Evolutionary conservation across 2,797 vertebrate species (phyloP), one percentile per base, ranked within the genome.

Genomic region (Xenentodon cancila): DNA sequence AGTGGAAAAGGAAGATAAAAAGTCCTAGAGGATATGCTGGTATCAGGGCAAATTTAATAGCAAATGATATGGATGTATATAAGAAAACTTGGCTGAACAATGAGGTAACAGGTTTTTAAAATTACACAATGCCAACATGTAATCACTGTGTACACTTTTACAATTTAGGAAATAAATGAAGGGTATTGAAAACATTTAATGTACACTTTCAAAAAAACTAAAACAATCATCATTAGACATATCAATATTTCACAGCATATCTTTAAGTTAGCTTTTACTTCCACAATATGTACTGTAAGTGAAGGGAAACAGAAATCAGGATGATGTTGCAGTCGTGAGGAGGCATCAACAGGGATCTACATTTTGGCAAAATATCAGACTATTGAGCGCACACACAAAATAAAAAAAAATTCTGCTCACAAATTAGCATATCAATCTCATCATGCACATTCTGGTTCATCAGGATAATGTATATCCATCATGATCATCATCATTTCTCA

Each of bases 391-490:
- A 18, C 63, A 59, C 49, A 21, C 7, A n/a, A 61, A 52, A 55
- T 32, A 56, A 65, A 47, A 57, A 49, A 58, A 74, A 18, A 54
- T 59, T 75, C 42, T 32, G 40, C 20, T 53, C 22, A 53, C 61
- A 53, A n/a, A 88, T 81, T 70, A 59, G 30, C 53, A 59, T 71
- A 82, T 84, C 75, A 73, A 46, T 77, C 71, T 69, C 45, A 66
- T 75, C 79, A 71, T 16, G 57, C 50, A 57, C 64, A 50, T 44
- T 66, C 68, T 58, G 46, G 53, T 69, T 82, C 71, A 73, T 84
- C 68, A 78, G 59, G 76, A 79, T 57, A 68, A 77, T 30, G 55
- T 44, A 46, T 71, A 79, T 85, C 73, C 68, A 83, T 85, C 75
- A 78, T 40, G 27, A 73, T 80, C 64, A 46, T 64, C 34, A 19